These are phyloP conservation scores for Eudemis profundana DNA, from an alignment of 2,888 invertebrate species.

Conservation along the genomic window DNA sequence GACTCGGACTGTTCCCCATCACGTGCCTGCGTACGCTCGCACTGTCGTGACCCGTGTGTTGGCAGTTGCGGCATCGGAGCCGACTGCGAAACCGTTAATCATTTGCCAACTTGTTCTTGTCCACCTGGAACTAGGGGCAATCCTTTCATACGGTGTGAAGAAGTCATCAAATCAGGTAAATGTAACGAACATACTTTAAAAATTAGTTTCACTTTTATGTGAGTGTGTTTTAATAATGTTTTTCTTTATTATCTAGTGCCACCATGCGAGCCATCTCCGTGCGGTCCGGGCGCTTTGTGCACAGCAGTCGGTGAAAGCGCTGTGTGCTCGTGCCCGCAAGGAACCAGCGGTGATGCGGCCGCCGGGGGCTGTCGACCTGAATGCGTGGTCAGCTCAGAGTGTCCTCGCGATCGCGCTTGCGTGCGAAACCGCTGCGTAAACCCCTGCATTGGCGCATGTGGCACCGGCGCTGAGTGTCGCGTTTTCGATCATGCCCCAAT, in stretches of 20 bases:
- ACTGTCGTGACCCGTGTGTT: constrained; percentile 93
- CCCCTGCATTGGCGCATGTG: constrained; percentile 93
- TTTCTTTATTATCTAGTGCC: constrained; percentile 75
- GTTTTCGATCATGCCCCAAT: constrained; percentile 86
- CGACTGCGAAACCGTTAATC: constrained; percentile 89
- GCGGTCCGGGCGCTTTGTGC: constrained; percentile 92
- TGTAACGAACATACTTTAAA: constrained; percentile 32
- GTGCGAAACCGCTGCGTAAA: constrained; percentile 91
- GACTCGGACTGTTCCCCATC: constrained; percentile 95
- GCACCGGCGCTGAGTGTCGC: constrained; percentile 90
- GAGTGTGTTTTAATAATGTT: neutral
- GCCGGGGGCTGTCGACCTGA: constrained; percentile 93
- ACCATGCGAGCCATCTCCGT: constrained; percentile 89
- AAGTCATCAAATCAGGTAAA: constrained; percentile 68
- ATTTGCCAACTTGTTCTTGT: constrained; percentile 90
- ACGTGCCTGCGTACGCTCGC: constrained; percentile 92
- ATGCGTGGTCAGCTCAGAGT: constrained; percentile 93
- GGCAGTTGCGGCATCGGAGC: constrained; percentile 94
- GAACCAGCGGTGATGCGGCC: constrained; percentile 90
- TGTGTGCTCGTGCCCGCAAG: constrained; percentile 90
- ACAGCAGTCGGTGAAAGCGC: constrained; percentile 84
- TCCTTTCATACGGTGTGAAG: constrained; percentile 87
- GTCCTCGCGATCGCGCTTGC: constrained; percentile 90
- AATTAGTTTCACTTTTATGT: neutral
- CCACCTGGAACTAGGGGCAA: constrained; percentile 89